Percentiles rank a stretch among this genome's conserved stretches.
Evolutionary conservation across 2,797 vertebrate species (phyloP).

Genomic region (Tadarida brasiliensis): DNA sequence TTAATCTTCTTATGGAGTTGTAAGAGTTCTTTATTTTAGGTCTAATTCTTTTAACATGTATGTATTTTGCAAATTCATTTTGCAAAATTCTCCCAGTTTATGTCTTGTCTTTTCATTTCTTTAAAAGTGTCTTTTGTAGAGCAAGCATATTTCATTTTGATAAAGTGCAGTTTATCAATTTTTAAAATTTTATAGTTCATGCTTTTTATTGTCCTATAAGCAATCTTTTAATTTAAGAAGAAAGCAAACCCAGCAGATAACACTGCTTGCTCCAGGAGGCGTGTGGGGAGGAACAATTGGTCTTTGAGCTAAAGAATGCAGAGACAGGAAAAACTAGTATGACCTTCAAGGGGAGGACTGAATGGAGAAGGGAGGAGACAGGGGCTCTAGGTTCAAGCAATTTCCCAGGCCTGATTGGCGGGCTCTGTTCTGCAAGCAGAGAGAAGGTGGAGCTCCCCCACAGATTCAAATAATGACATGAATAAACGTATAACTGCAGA

Average conservation of each 20-base stretch:
- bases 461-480: background rate
- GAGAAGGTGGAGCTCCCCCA: background rate
- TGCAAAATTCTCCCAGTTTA: background rate
- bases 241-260: background rate
- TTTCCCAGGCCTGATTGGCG: background rate
- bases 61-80: background rate
- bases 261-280: background rate
- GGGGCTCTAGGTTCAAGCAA: background rate
- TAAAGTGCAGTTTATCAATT: background rate
- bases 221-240: conserved; percentile 6
- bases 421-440: background rate
- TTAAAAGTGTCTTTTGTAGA: background rate
- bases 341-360: background rate
- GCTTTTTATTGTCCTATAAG: background rate
- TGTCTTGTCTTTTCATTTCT: background rate
- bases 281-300: background rate
- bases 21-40: background rate
- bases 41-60: background rate
- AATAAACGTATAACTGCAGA: background rate
- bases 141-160: background rate
- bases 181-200: background rate
- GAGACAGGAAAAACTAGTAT: background rate
- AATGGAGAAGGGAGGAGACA: background rate
- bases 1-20: background rate
- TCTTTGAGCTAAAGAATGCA: background rate